Percentiles rank a stretch among this genome's conserved stretches.
These are phyloP conservation scores for Tylochromis polylepis DNA, from an alignment of 2,113 vertebrate genomes.

Conservation along the genomic window DNA sequence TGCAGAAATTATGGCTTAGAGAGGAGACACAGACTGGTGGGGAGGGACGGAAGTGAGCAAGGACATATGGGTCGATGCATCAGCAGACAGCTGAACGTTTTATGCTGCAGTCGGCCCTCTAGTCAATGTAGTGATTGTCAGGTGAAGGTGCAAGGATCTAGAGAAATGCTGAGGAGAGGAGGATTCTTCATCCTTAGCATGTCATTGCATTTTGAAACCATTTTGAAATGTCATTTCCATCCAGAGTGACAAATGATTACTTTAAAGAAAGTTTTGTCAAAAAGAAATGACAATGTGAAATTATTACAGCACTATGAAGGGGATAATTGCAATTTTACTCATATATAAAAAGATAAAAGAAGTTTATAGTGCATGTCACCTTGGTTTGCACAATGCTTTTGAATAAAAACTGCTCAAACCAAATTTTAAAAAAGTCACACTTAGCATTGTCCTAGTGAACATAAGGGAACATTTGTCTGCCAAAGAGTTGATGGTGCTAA, in stretches of 20 bases:
- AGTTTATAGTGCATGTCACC: background rate
- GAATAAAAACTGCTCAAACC: background rate
- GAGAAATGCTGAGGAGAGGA: background rate
- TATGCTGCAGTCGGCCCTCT: background rate
- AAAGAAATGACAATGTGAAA: background rate
- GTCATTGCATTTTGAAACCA: background rate
- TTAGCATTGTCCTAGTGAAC: background rate
- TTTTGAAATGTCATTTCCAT: background rate
- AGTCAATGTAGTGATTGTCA: conserved; percentile 1
- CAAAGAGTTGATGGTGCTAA: background rate
- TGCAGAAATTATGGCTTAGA: conserved; percentile 19
- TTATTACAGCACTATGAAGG: background rate
- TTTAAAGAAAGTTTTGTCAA: background rate
- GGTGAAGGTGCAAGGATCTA: background rate
- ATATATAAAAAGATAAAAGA: background rate
- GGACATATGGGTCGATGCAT: conserved; percentile 36
- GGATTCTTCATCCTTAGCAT: background rate
- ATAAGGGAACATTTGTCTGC: background rate
- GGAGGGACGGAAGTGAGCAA: conserved; percentile 18
- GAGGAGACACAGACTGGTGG: background rate
- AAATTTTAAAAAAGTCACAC: background rate
- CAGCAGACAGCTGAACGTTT: conserved; percentile 1
- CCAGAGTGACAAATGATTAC: background rate
- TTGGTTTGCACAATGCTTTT: background rate
- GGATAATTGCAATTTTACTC: background rate